These are phyloP conservation scores for Anarhynchus alexandrinus DNA, from an alignment of 2,113 vertebrate genomes.

Conservation along the genomic window DNA sequence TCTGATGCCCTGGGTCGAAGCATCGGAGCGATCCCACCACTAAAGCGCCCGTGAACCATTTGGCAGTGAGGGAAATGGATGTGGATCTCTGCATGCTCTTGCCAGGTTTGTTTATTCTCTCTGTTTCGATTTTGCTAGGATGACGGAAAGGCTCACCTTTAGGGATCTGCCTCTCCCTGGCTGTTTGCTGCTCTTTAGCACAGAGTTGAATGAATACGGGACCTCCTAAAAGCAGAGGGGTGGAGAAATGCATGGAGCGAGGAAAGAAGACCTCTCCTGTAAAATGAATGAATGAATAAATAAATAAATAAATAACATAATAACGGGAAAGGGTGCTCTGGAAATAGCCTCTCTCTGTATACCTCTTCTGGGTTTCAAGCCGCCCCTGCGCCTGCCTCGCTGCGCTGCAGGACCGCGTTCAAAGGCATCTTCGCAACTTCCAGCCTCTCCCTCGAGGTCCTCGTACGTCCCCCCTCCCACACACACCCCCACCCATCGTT, in stretches of 20 bases:
- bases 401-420: not conserved
- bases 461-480: not conserved
- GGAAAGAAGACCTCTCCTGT: not conserved
- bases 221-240: not conserved
- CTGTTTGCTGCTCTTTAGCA: not conserved
- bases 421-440: not conserved
- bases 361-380: not conserved
- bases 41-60: rapidly evolving
- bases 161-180: not conserved
- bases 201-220: rapidly evolving
- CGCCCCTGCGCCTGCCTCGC: not conserved
- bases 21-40: rapidly evolving
- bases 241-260: not conserved
- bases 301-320: too few species aligned
- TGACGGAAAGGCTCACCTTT: not conserved
- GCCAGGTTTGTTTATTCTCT: not conserved
- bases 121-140: not conserved
- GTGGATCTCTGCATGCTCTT: not conserved
- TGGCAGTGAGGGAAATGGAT: not conserved
- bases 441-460: not conserved
- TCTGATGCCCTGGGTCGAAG: not conserved
- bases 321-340: rapidly evolving
- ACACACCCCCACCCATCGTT: not conserved
- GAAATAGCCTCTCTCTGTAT: not conserved
- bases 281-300: not conserved